These are phyloP conservation scores for Platerodrilus igneus DNA, from an alignment of 2,888 invertebrate genomes.

Conservation along the genomic window DNA sequence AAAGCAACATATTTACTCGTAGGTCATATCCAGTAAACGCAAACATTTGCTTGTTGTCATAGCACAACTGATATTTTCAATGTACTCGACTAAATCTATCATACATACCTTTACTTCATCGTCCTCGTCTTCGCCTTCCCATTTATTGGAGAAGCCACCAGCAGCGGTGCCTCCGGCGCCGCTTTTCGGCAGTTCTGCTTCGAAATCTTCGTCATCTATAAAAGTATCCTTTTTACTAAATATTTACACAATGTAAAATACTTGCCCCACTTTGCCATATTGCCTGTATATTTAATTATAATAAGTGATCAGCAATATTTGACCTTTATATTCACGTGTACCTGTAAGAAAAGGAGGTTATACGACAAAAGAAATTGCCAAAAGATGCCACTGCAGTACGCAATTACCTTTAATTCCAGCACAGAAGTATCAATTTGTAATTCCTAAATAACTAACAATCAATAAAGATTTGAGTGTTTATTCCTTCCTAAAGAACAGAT, in stretches of 20 bases:
- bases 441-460: slow-evolving; percentile 4
- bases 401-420: no score
- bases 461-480: slow-evolving; percentile 9
- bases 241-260: slow-evolving; percentile 10
- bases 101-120: slow-evolving; percentile 73
- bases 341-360: slow-evolving; percentile 23
- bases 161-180: slow-evolving; percentile 56
- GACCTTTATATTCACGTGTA: slow-evolving; percentile 41
- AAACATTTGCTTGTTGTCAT: no score
- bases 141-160: slow-evolving; percentile 64
- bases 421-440: slow-evolving; percentile 1
- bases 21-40: no score
- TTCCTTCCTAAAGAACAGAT: slow-evolving; percentile 7
- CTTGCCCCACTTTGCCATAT: slow-evolving; percentile 48
- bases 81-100: no score
- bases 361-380: slow-evolving; percentile 14
- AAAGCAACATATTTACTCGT: no score
- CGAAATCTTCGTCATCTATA: slow-evolving; percentile 70
- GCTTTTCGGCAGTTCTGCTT: no score
- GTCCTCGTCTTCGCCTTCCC: slow-evolving; percentile 87
- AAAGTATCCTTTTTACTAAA: slow-evolving; percentile 13
- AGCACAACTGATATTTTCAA: no score
- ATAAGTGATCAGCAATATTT: slow-evolving; percentile 22
- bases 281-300: slow-evolving; percentile 34
- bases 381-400: slow-evolving; percentile 22